Conservation (phyloP, 2,113 vertebrate species). For the Gopherus evgoodei region DNA sequence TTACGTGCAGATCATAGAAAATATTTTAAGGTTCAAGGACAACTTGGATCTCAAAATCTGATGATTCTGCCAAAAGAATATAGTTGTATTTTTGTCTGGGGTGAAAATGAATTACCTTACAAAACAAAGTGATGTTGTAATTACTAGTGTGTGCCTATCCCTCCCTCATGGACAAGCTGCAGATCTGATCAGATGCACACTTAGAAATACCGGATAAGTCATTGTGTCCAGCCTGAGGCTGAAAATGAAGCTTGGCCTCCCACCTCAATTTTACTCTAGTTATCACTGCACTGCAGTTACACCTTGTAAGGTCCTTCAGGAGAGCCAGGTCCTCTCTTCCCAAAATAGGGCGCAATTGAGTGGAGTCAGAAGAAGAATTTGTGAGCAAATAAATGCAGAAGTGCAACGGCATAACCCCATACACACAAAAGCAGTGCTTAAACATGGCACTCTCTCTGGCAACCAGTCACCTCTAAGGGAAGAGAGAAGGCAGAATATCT, state of each 20-base stretch:
- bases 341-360: background rate
- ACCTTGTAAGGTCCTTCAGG: background rate
- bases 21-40: background rate
- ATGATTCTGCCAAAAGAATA: background rate
- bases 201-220: background rate
- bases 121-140: background rate
- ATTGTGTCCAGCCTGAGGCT: background rate
- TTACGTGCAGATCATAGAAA: background rate
- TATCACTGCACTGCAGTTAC: background rate
- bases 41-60: background rate
- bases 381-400: background rate
- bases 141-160: background rate
- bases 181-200: background rate
- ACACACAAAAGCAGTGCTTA: background rate
- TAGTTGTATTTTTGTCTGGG: fast-evolving
- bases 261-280: background rate
- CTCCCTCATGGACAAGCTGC: background rate
- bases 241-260: background rate
- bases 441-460: background rate
- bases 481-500: background rate
- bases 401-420: background rate
- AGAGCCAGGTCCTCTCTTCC: background rate
- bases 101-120: background rate
- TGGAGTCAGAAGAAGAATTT: background rate
- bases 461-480: background rate